A percentile compares a stretch with the other conserved stretches of the same genome.
Evolutionary conservation across 2,113 vertebrate species (phyloP).

Genomic region (Nibea coibor): DNA sequence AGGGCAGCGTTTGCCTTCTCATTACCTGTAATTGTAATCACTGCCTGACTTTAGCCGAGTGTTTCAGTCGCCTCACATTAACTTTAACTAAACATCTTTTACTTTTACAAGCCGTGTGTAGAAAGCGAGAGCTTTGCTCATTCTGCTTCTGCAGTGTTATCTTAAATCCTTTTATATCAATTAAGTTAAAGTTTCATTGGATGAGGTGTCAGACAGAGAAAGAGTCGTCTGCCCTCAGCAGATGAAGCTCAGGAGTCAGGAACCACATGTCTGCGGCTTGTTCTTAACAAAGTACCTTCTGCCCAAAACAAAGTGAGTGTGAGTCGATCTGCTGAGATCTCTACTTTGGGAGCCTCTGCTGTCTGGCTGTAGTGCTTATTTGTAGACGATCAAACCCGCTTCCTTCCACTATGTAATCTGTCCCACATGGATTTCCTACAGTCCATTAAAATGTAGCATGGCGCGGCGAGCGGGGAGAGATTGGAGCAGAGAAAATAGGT

Average conservation of each 20-base stretch:
- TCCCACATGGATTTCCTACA: constrained; percentile 76
- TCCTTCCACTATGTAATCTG: constrained; percentile 74
- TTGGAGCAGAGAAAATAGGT: constrained; percentile 27
- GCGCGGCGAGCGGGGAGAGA: constrained; percentile 27
- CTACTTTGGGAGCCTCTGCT: constrained; percentile 55
- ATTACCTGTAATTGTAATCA: not conserved
- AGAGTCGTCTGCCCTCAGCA: not conserved
- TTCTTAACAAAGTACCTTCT: constrained; percentile 51
- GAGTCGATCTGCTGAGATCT: constrained; percentile 72
- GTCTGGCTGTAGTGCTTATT: constrained; percentile 70
- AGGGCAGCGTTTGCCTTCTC: not conserved
- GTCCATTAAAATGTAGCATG: constrained; percentile 59
- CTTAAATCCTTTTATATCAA: not conserved
- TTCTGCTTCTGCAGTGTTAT: not conserved
- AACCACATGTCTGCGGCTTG: constrained; percentile 23
- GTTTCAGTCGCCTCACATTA: not conserved
- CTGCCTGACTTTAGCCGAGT: not conserved
- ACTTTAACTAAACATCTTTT: not conserved
- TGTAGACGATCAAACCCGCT: constrained; percentile 77
- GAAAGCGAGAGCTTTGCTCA: not conserved
- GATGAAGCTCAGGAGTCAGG: constrained; percentile 4
- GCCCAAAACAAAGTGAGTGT: constrained; percentile 66
- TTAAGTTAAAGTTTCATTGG: not conserved
- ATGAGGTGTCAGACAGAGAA: constrained; percentile 1
- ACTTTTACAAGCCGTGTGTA: too few species aligned